Conservation (phyloP, 2,113 vertebrate species). For the Crotophaga sulcirostris region DNA sequence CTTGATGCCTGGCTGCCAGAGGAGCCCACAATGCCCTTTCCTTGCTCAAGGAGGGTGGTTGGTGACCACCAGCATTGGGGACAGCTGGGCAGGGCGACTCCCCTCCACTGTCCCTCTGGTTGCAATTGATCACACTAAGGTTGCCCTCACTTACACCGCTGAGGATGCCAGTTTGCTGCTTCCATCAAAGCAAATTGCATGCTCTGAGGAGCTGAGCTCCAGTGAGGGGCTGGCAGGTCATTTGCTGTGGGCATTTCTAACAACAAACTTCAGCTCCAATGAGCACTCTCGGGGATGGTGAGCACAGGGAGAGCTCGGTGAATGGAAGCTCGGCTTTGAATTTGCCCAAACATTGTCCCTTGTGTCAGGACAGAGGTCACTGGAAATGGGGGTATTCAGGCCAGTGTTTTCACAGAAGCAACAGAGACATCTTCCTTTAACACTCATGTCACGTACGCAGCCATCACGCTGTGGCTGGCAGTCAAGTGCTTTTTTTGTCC, state of each 20-base stretch:
- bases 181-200: background rate
- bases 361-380: background rate
- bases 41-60: background rate
- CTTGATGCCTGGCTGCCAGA: background rate
- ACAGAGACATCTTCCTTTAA: background rate
- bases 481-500: background rate
- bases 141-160: background rate
- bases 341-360: background rate
- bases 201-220: background rate
- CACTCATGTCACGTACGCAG: background rate
- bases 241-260: background rate
- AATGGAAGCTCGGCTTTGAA: background rate
- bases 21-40: rapidly evolving
- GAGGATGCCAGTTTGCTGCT: background rate
- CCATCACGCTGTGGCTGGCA: background rate
- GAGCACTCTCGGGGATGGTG: rapidly evolving
- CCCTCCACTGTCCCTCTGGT: rapidly evolving
- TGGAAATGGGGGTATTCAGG: background rate
- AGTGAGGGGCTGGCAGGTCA: rapidly evolving
- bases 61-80: background rate
- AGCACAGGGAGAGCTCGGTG: background rate
- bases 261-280: background rate
- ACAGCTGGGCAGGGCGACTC: background rate
- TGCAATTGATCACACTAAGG: background rate
- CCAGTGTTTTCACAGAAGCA: background rate